Conservation (phyloP, 1,140 invertebrate genomes). For the Samia ricini region DNA sequence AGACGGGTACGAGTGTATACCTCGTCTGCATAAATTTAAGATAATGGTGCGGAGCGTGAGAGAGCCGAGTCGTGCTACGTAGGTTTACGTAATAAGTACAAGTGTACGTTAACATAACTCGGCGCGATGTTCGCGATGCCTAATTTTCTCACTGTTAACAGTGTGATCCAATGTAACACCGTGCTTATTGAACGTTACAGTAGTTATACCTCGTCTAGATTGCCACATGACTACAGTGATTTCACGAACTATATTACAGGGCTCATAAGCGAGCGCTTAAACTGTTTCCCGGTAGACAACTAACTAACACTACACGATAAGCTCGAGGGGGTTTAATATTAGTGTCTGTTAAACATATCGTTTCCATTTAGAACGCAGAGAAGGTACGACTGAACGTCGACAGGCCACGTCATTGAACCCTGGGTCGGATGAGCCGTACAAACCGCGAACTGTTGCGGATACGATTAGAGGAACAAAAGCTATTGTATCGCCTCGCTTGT, state of each 20-base stretch:
- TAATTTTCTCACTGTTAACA: constrained; percentile 31
- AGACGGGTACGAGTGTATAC: constrained; percentile 45
- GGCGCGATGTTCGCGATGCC: constrained; percentile 29
- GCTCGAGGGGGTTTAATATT: constrained; percentile 5
- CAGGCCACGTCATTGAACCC: background rate
- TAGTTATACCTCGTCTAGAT: background rate
- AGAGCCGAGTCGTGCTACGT: constrained; percentile 56
- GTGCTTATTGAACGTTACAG: constrained; percentile 10
- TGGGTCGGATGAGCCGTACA: background rate
- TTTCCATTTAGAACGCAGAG: constrained; percentile 10
- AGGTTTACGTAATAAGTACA: constrained; percentile 51
- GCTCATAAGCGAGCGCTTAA: constrained; percentile 7
- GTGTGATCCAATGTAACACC: constrained; percentile 22
- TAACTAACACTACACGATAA: background rate
- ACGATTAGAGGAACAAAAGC: constrained; percentile 37
- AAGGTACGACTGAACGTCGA: background rate
- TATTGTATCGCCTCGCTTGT: constrained; percentile 49
- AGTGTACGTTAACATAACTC: constrained; percentile 43
- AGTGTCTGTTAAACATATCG: background rate
- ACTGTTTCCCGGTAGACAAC: background rate
- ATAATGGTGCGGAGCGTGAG: constrained; percentile 56
- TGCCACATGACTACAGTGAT: background rate
- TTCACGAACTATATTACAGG: constrained; percentile 2
- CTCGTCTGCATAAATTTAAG: constrained; percentile 51
- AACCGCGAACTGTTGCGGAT: constrained; percentile 13